These are phyloP conservation scores for Philonicus albiceps DNA, from an alignment of 2,888 invertebrate genomes.

Conservation along the genomic window DNA sequence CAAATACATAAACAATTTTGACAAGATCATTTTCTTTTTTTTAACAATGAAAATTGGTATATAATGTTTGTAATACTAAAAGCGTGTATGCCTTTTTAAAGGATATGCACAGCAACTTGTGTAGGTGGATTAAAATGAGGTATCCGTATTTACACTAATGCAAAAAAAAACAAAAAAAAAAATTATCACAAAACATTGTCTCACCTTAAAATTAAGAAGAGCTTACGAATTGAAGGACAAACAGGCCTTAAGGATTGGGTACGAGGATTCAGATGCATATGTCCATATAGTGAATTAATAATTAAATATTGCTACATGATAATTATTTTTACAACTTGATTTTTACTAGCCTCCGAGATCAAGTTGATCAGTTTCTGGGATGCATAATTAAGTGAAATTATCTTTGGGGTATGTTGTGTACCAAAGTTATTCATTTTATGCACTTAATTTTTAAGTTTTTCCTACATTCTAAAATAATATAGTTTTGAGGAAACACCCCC, in stretches of 20 bases:
- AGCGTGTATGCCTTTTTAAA: neutral
- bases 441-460: neutral
- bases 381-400: neutral
- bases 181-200: slow-evolving; percentile 32
- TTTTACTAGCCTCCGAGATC: neutral
- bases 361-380: neutral
- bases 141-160: slow-evolving; percentile 16
- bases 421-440: neutral
- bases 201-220: slow-evolving; percentile 17
- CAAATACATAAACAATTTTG: slow-evolving; percentile 9
- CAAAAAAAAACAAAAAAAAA: slow-evolving; percentile 25
- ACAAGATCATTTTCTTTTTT: neutral
- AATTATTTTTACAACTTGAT: neutral
- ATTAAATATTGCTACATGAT: neutral
- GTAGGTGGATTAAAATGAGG: slow-evolving; percentile 26
- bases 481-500: neutral
- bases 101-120: slow-evolving; percentile 13
- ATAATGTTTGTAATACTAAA: slow-evolving; percentile 6
- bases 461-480: neutral
- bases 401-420: neutral
- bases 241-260: neutral
- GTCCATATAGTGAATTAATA: neutral
- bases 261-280: neutral
- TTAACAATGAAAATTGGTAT: neutral
- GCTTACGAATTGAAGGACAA: neutral